Evolutionary conservation across 2,797 vertebrate species (phyloP).

Genomic region (Rhodeus uyekii): DNA sequence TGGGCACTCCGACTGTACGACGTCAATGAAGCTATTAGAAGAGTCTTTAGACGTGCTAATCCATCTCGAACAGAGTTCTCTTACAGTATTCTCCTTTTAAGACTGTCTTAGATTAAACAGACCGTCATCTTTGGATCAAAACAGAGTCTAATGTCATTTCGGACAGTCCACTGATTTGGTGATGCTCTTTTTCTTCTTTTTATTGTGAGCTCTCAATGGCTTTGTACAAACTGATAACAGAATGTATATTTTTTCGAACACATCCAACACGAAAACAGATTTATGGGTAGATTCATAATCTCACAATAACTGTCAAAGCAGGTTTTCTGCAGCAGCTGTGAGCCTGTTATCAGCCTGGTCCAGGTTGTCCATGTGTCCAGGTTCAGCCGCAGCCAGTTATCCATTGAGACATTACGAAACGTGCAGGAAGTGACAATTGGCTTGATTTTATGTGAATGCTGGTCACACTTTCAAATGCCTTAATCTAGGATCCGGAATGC

Average conservation of each 20-base stretch:
- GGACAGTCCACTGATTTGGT: not conserved
- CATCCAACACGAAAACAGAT: not conserved
- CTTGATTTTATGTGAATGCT: constrained; percentile 3
- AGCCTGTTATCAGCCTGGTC: constrained; percentile 36
- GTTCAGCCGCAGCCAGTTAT: constrained; percentile 24
- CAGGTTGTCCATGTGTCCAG: constrained; percentile 33
- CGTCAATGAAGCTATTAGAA: constrained; percentile 42
- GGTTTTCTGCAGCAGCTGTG: constrained; percentile 20
- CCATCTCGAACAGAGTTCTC: constrained; percentile 11
- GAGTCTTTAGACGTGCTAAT: constrained; percentile 18
- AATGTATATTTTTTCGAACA: not conserved
- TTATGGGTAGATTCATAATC: constrained; percentile 16
- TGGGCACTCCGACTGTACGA: constrained; percentile 3
- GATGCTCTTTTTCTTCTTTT: not conserved
- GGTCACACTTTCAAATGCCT: constrained; percentile 7
- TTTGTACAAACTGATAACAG: not conserved
- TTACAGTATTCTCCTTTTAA: constrained; percentile 19
- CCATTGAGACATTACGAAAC: constrained; percentile 13
- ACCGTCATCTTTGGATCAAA: not conserved
- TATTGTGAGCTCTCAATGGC: not conserved
- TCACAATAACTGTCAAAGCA: constrained; percentile 14
- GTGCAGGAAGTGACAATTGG: constrained; percentile 31
- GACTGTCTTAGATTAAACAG: not conserved
- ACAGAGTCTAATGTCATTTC: constrained; percentile 6
- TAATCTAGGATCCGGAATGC: not conserved